These are phyloP conservation scores for Drosophila miranda DNA, from an alignment of 1,140 invertebrate genomes.

Conservation along the genomic window DNA sequence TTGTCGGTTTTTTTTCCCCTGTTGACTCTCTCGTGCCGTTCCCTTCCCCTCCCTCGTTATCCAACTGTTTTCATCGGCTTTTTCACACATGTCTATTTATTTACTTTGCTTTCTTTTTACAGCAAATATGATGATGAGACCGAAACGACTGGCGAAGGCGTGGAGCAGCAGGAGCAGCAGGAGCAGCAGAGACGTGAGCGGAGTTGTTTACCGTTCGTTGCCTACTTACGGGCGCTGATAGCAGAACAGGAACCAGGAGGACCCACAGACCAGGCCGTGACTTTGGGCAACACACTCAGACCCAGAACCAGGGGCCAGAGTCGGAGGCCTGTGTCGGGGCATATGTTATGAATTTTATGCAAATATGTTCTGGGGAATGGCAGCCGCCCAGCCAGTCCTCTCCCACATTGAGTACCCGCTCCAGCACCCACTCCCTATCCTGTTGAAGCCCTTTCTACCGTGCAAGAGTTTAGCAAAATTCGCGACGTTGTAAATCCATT, in stretches of 20 bases:
- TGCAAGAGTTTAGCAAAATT: conserved; percentile 42
- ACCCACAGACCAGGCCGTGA: background rate
- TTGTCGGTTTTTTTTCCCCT: background rate
- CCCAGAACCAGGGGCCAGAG: background rate
- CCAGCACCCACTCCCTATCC: conserved; percentile 72
- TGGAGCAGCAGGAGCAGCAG: background rate
- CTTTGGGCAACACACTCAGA: conserved; percentile 11
- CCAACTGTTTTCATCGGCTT: conserved; percentile 16
- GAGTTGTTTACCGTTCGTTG: conserved; percentile 35
- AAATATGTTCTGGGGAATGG: conserved; percentile 54
- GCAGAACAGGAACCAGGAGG: background rate
- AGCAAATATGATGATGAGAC: conserved; percentile 49
- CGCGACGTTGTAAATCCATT: conserved; percentile 42
- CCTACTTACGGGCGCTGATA: conserved; percentile 24
- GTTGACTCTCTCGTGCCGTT: background rate
- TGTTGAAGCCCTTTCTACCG: conserved; percentile 7
- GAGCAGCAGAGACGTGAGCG: conserved; percentile 2
- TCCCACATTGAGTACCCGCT: conserved; percentile 2
- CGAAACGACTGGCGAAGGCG: background rate
- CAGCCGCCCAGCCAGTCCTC: background rate
- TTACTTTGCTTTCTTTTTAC: conserved; percentile 40
- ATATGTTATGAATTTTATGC: conserved; percentile 72
- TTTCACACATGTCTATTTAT: conserved; percentile 53
- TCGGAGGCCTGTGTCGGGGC: conserved; percentile 28
- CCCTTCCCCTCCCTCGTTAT: background rate